These are phyloP conservation scores for Micrastur ruficollis DNA, from an alignment of 2,797 vertebrate species.

Conservation along the genomic window DNA sequence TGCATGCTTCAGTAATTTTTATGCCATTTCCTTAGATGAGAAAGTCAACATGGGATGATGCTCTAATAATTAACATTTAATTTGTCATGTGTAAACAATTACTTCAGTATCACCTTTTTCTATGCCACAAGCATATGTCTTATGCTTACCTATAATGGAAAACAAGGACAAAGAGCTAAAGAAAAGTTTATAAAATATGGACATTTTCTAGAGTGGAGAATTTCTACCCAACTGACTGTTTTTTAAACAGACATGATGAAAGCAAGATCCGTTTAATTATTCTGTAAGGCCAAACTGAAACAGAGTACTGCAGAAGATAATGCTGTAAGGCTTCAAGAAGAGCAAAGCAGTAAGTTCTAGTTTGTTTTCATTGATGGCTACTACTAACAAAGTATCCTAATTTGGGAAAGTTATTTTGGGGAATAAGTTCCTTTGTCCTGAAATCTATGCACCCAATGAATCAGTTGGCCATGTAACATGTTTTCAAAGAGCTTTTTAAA, in stretches of 20 bases:
- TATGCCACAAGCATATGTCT: not conserved
- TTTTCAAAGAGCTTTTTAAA: not conserved
- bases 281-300: not conserved
- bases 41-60: not conserved
- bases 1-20: not conserved
- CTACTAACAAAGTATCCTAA: not conserved
- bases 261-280: not conserved
- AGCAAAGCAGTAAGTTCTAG: not conserved
- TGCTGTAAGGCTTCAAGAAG: not conserved
- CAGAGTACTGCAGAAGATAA: not conserved
- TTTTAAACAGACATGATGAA: not conserved
- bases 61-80: slow-evolving; percentile 16
- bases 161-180: not conserved
- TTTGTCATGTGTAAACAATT: not conserved
- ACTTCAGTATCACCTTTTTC: slow-evolving; percentile 8
- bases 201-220: not conserved
- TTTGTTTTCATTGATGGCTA: not conserved
- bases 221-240: not conserved
- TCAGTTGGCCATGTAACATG: not conserved
- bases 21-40: not conserved
- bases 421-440: not conserved
- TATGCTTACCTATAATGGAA: not conserved
- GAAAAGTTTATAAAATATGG: slow-evolving; percentile 1
- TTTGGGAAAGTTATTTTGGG: not conserved
- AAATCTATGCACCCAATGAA: not conserved